phyloP scores from a whole-genome alignment of 2,888 invertebrate genomes.

The Drosophila bunnanda region DNA sequence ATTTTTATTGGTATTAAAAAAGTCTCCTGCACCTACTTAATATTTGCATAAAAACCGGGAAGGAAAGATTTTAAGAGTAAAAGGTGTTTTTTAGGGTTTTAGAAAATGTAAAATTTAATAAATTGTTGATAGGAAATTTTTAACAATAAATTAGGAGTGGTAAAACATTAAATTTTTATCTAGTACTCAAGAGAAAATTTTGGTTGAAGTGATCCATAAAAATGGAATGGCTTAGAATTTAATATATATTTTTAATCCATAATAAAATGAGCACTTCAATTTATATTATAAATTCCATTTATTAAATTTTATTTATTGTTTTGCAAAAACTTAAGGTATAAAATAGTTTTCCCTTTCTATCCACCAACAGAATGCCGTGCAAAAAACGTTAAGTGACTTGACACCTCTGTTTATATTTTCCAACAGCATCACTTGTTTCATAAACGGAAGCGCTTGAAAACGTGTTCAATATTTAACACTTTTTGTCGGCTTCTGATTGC shows the following conservation, averaged over 20 bases:
- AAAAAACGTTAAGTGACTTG: conserved; percentile 4
- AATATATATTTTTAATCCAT: neutral
- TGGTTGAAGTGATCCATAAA: neutral
- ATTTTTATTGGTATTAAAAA: conserved; percentile 13
- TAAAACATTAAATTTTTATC: neutral
- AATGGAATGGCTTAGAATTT: neutral
- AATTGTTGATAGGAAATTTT: neutral
- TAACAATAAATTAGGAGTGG: neutral
- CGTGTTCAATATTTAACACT: conserved; percentile 53
- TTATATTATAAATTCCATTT: neutral
- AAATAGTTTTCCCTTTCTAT: neutral
- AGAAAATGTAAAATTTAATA: neutral
- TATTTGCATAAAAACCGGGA: conserved; percentile 2
- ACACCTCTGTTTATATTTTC: conserved; percentile 36
- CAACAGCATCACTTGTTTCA: conserved; percentile 6
- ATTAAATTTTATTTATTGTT: neutral
- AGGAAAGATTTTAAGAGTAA: neutral
- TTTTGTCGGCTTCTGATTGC: conserved; percentile 45
- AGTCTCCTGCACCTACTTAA: neutral
- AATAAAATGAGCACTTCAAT: neutral
- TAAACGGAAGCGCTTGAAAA: conserved; percentile 26
- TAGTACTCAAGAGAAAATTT: neutral
- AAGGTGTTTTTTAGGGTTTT: neutral
- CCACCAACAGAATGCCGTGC: neutral
- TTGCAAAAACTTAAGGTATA: neutral